These are phyloP conservation scores for Palythoa grandis DNA, from an alignment of 92 coral and sea anemone genomes.

Conservation along the genomic window DNA sequence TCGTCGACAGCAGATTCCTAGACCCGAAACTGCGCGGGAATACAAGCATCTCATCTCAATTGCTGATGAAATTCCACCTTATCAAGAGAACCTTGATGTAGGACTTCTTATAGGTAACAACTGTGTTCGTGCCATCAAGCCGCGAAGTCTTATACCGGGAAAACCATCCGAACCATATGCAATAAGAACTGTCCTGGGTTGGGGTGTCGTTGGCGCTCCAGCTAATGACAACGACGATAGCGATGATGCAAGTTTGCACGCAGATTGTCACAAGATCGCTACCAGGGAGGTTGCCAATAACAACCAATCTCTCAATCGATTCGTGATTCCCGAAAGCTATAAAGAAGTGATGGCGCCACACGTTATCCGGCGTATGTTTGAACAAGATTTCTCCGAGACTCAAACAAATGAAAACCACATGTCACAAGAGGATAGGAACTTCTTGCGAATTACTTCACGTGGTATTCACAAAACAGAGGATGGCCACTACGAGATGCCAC, in stretches of 20 bases:
- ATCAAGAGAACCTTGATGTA: neutral
- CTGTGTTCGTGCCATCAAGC: conserved; percentile 58
- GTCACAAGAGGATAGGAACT: conserved; percentile 57
- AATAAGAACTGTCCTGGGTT: conserved; percentile 44
- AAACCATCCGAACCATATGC: conserved; percentile 38
- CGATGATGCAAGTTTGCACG: neutral
- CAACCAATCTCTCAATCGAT: conserved; percentile 1
- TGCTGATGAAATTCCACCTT: neutral
- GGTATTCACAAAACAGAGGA: conserved; percentile 17
- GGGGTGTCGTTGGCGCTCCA: conserved; percentile 62
- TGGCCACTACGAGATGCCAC: neutral
- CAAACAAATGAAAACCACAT: neutral
- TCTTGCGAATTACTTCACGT: conserved; percentile 34
- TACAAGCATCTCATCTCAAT: conserved; percentile 44
- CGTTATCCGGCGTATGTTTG: conserved; percentile 55
- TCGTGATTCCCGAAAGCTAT: conserved; percentile 30
- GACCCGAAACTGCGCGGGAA: conserved; percentile 46
- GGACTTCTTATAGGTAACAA: conserved; percentile 58
- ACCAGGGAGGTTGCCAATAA: neutral
- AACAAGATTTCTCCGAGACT: conserved; percentile 56
- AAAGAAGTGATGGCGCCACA: conserved; percentile 65
- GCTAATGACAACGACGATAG: conserved; percentile 29
- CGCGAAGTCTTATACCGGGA: conserved; percentile 39
- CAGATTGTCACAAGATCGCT: conserved; percentile 36
- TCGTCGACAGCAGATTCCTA: conserved; percentile 60